Percentiles rank a stretch among this genome's conserved stretches.
Conservation (phyloP, 2,888 invertebrate genomes). For the Eremobia ochroleuca region DNA sequence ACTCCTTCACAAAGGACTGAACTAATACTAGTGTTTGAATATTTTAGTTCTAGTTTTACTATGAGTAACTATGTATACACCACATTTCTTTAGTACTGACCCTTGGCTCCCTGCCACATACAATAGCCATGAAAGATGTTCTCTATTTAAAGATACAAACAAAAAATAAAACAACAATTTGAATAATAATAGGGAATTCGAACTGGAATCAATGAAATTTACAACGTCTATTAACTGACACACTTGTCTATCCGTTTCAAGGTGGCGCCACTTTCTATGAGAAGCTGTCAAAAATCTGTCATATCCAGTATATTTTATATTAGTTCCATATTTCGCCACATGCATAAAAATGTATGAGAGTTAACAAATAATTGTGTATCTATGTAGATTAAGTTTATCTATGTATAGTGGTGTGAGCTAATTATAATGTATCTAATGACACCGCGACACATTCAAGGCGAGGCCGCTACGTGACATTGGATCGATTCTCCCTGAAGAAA, state of each 20-base stretch:
- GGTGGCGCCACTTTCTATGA: conserved; percentile 27
- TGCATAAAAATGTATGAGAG: neutral
- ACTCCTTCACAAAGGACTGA: neutral
- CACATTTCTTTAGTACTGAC: conserved; percentile 26
- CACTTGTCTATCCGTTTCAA: conserved; percentile 9
- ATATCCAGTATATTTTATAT: neutral
- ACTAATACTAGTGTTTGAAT: neutral
- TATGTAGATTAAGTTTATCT: neutral
- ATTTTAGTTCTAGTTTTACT: neutral
- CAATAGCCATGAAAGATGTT: conserved; percentile 15
- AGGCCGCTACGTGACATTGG: conserved; percentile 44
- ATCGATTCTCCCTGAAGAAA: conserved; percentile 14
- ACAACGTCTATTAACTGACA: neutral
- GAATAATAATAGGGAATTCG: neutral
- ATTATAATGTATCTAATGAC: conserved; percentile 53
- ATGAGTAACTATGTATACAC: conserved; percentile 31
- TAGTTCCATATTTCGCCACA: conserved; percentile 15
- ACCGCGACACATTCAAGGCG: conserved; percentile 26
- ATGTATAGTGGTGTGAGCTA: conserved; percentile 25
- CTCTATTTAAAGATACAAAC: conserved; percentile 55
- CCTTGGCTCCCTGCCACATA: conserved; percentile 53
- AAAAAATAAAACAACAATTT: conserved; percentile 9
- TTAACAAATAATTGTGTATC: neutral
- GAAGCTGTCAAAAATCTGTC: conserved; percentile 30
- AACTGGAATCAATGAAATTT: conserved; percentile 20